Evolutionary conservation across 30 jellyfish, hydroid and myxozoan genomes (phyloP).

Genomic region (Sanderia malayensis): DNA sequence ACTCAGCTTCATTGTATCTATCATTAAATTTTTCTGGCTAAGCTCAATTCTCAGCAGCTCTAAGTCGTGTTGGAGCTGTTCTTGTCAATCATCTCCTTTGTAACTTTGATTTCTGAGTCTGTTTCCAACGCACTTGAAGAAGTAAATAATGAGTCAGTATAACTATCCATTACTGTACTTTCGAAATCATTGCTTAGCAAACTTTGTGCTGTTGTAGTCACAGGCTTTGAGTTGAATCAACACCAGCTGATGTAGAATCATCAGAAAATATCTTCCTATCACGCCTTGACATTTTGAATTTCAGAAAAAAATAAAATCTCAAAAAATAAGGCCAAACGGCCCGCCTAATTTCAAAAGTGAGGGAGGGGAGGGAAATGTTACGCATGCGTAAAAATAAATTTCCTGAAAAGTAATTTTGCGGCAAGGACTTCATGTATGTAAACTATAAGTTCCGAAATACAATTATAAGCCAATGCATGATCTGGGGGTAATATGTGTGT

Average conservation of each 20-base stretch:
- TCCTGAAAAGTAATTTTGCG: too few relatives aligned
- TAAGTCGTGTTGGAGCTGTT: constrained; percentile 80
- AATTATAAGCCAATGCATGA: too few relatives aligned
- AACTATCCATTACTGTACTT: constrained; percentile 10
- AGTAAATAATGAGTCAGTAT: constrained; percentile 22
- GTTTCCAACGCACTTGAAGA: constrained; percentile 29
- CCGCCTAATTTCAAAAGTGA: too few relatives aligned
- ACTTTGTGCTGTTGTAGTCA: constrained; percentile 13
- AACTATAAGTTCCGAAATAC: too few relatives aligned
- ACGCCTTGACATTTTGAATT: not conserved
- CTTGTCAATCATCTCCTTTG: constrained; percentile 53
- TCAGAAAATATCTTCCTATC: not conserved
- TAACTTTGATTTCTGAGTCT: constrained; percentile 34
- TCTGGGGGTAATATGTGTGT: too few relatives aligned
- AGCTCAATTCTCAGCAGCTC: constrained; percentile 73
- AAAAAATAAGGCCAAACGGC: too few relatives aligned
- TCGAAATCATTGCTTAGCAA: constrained; percentile 12
- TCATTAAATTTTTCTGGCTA: constrained; percentile 69
- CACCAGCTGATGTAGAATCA: not conserved
- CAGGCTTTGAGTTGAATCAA: constrained; percentile 27
- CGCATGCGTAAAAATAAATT: too few relatives aligned
- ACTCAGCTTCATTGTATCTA: constrained; percentile 84
- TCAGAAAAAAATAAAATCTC: too few relatives aligned
- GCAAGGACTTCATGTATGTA: too few relatives aligned
- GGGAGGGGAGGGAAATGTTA: too few relatives aligned